phyloP scores from a whole-genome alignment of 1,140 invertebrate species.

The Hirudo medicinalis region DNA sequence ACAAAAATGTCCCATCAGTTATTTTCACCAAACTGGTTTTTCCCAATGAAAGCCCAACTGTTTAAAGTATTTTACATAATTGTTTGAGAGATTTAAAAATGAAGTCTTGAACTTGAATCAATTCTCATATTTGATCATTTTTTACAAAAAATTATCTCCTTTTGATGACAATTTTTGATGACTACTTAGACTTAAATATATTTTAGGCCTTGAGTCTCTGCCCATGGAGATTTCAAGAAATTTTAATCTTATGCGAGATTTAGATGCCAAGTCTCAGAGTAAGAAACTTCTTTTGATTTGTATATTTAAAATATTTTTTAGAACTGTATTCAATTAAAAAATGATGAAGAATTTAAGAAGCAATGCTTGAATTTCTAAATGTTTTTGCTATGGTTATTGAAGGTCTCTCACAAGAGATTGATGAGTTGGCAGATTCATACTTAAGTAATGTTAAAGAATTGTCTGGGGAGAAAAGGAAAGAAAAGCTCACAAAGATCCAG shows the following conservation, averaged over 20 bases:
- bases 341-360: not conserved
- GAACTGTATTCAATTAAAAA: not conserved
- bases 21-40: too few species aligned
- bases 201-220: conserved; percentile 70
- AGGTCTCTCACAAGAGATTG: conserved; percentile 75
- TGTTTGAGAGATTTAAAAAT: too few species aligned
- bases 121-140: too few species aligned
- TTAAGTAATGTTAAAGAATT: conserved; percentile 52
- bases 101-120: too few species aligned
- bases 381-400: conserved; percentile 30
- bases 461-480: conserved; percentile 61
- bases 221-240: conserved; percentile 86
- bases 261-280: conserved; percentile 70
- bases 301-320: not conserved
- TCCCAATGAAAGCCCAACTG: too few species aligned
- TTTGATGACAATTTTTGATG: too few species aligned
- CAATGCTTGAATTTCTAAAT: not conserved
- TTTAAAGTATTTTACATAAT: too few species aligned
- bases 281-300: conserved; percentile 13
- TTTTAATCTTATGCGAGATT: conserved; percentile 85
- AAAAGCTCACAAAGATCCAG: conserved; percentile 63
- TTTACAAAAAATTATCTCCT: too few species aligned
- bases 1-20: too few species aligned
- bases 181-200: not conserved
- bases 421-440: conserved; percentile 71